These are phyloP conservation scores for Ichneumoninae sp. DNA, from an alignment of 2,888 invertebrate species.

Conservation along the genomic window DNA sequence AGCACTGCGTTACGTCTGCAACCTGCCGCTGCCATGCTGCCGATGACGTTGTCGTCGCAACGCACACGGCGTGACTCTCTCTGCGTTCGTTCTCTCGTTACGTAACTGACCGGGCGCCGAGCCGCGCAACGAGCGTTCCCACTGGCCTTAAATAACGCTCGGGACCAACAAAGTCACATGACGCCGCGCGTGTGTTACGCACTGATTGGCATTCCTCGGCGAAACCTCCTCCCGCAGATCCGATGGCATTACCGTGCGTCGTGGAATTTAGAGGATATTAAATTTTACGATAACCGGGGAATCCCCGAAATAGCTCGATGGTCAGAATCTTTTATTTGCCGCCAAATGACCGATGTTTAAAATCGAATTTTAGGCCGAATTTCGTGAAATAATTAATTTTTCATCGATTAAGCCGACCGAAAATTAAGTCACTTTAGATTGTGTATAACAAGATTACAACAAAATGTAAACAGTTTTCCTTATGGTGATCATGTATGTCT, in stretches of 20 bases:
- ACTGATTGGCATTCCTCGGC: constrained; percentile 60
- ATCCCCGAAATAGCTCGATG: not conserved
- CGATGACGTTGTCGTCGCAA: constrained; percentile 54
- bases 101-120: constrained; percentile 50
- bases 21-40: constrained; percentile 39
- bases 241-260: not conserved
- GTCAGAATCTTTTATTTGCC: not conserved
- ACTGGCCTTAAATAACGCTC: constrained; percentile 64
- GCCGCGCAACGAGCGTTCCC: constrained; percentile 49
- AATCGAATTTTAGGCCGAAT: too few relatives aligned
- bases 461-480: too few relatives aligned
- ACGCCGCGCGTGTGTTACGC: constrained; percentile 41
- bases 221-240: constrained; percentile 42
- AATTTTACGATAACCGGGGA: not conserved
- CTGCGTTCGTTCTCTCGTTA: constrained; percentile 51
- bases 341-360: too few relatives aligned
- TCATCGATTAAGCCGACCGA: too few relatives aligned
- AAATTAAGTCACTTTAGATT: too few relatives aligned
- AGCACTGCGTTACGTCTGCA: constrained; percentile 42
- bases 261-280: not conserved
- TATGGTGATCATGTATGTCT: too few relatives aligned
- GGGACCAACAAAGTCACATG: constrained; percentile 49
- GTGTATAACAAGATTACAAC: too few relatives aligned
- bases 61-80: constrained; percentile 35
- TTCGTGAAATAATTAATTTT: too few relatives aligned